phyloP scores from a whole-genome alignment of 2,797 vertebrate genomes.

The Lophotriccus pileatus region DNA sequence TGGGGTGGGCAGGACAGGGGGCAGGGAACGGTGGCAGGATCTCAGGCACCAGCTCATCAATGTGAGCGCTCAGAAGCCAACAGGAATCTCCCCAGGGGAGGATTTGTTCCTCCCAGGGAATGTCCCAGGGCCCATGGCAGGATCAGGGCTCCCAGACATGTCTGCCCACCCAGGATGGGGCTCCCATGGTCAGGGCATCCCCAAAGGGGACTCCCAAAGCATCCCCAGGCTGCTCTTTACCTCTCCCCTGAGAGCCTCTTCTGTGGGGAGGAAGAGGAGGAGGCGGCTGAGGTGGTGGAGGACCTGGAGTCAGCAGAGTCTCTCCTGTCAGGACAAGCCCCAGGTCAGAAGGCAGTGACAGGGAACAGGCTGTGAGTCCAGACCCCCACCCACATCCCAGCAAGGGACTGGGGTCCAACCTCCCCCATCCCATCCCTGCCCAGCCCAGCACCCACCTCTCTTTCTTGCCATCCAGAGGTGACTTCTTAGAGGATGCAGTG shows the following conservation, averaged over 20 bases:
- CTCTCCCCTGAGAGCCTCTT: slow-evolving; percentile 62
- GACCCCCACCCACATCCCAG: fast-evolving
- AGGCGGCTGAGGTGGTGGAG: slow-evolving; percentile 66
- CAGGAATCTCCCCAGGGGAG: not conserved
- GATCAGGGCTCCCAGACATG: not conserved
- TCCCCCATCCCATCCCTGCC: not conserved
- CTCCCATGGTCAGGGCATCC: not conserved
- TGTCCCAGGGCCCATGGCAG: not conserved
- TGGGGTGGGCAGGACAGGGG: not conserved
- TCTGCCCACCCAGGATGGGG: fast-evolving
- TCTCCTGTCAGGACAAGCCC: slow-evolving; percentile 70
- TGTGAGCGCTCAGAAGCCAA: fast-evolving
- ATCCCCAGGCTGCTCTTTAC: slow-evolving; percentile 25
- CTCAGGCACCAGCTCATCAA: not conserved
- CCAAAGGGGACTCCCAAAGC: not conserved
- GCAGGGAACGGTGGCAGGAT: not conserved
- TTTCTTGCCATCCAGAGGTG: slow-evolving; percentile 18
- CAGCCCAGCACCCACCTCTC: slow-evolving; percentile 39
- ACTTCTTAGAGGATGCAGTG: not conserved
- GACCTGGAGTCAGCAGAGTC: slow-evolving; percentile 83
- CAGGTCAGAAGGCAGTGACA: fast-evolving
- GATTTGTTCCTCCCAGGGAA: not conserved
- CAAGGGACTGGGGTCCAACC: fast-evolving
- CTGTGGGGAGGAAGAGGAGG: slow-evolving; percentile 54
- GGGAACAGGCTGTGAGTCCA: not conserved